phyloP scores from a whole-genome alignment of 2,888 invertebrate species.

The Zeuzera pyrina region DNA sequence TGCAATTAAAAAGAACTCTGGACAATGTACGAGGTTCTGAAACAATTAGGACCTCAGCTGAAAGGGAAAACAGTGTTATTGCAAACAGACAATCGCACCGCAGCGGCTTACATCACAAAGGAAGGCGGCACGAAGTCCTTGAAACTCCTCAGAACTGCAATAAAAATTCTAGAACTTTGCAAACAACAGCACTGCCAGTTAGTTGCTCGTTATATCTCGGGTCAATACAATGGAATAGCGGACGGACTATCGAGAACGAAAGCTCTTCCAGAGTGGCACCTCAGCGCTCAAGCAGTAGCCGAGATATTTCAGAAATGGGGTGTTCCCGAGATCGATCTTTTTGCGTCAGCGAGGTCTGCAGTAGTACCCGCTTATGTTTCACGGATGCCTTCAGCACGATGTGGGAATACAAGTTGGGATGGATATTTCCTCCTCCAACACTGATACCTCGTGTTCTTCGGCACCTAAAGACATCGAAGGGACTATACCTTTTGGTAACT shows the following conservation, averaged over 20 bases:
- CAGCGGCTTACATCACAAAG: conserved; percentile 4
- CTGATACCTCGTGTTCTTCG: conserved; percentile 14
- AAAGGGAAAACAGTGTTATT: conserved; percentile 6
- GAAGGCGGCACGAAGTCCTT: conserved; percentile 10
- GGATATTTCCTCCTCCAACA: conserved; percentile 18
- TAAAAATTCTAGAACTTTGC: background rate
- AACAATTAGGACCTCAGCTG: background rate
- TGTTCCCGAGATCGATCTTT: conserved; percentile 13
- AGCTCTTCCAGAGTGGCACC: conserved; percentile 9
- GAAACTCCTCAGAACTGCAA: conserved; percentile 1
- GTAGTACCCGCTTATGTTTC: conserved; percentile 14
- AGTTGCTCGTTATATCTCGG: too few species aligned
- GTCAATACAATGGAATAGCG: conserved; percentile 12
- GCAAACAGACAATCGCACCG: conserved; percentile 13
- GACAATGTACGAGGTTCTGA: too few species aligned
- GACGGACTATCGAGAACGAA: conserved; percentile 14
- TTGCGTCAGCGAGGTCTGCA: conserved; percentile 13
- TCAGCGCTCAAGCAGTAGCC: background rate
- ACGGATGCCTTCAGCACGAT: conserved; percentile 14
- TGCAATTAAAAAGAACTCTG: conserved; percentile 9
- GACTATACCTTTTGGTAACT: conserved; percentile 13
- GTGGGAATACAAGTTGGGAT: conserved; percentile 16
- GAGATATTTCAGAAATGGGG: conserved; percentile 7
- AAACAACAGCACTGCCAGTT: too few species aligned
- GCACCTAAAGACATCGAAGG: conserved; percentile 12